Evolutionary conservation across 2,113 vertebrate species (phyloP).

Genomic region (Strix aluco): DNA sequence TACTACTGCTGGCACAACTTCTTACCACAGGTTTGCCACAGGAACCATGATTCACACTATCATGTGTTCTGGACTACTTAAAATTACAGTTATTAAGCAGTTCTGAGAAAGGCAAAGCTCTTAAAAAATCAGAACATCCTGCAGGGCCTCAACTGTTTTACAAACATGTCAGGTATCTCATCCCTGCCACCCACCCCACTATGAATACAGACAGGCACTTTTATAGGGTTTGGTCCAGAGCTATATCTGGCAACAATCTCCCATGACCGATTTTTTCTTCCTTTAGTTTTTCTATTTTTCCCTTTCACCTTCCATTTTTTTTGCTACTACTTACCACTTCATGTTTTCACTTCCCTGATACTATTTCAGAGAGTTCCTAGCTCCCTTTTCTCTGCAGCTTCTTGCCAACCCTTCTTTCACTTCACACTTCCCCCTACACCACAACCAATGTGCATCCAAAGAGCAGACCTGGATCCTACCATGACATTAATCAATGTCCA

Average conservation of each 20-base stretch:
- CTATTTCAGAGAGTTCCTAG: not conserved
- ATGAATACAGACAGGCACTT: not conserved
- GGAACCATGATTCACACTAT: constrained; percentile 61
- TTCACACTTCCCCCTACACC: not conserved
- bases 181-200: not conserved
- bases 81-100: constrained; percentile 48
- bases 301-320: not conserved
- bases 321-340: not conserved
- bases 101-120: constrained; percentile 38
- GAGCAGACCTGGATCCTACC: not conserved
- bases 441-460: not conserved
- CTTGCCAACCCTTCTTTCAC: not conserved
- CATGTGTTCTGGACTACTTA: constrained; percentile 17
- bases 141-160: not conserved
- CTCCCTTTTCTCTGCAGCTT: not conserved
- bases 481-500: accelerated
- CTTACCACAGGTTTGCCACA: constrained; percentile 58
- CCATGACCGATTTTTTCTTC: not conserved
- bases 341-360: not conserved
- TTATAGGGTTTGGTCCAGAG: not conserved
- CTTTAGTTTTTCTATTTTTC: not conserved
- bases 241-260: not conserved
- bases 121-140: not conserved
- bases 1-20: constrained; percentile 12
- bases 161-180: not conserved